Percentiles rank a stretch among this genome's conserved stretches.
Conservation (phyloP, 35 echinoderm and acorn worm species). For the Strongylocentrotus purpuratus region DNA sequence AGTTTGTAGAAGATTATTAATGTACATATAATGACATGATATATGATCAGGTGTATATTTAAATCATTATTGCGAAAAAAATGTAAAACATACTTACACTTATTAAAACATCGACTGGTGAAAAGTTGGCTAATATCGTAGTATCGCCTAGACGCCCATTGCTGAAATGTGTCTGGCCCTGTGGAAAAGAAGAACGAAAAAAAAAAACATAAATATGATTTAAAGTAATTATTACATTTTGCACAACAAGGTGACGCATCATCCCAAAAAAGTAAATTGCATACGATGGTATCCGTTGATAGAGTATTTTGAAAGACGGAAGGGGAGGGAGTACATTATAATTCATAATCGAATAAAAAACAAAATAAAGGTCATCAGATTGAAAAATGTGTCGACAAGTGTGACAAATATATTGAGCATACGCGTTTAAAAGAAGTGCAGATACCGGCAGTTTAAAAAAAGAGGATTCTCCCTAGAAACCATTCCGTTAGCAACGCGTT, state of each 20-base stretch:
- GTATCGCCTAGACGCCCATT: conserved; percentile 27
- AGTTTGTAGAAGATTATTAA: too few relatives aligned
- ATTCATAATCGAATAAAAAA: too few relatives aligned
- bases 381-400: neutral
- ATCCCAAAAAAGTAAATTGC: neutral
- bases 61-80: too few relatives aligned
- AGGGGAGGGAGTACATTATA: too few relatives aligned
- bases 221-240: too few relatives aligned
- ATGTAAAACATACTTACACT: neutral
- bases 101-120: neutral
- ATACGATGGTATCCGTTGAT: neutral
- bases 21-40: too few relatives aligned
- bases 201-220: neutral
- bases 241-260: neutral
- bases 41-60: too few relatives aligned
- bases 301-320: neutral
- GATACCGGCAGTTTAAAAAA: too few relatives aligned
- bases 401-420: neutral
- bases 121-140: neutral
- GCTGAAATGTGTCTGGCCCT: conserved; percentile 29
- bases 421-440: neutral
- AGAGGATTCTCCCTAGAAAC: too few relatives aligned
- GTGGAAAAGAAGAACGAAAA: neutral
- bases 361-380: neutral
- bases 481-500: neutral